Conservation (phyloP, 2,797 vertebrate species). For the Anisognathus igniventris region DNA sequence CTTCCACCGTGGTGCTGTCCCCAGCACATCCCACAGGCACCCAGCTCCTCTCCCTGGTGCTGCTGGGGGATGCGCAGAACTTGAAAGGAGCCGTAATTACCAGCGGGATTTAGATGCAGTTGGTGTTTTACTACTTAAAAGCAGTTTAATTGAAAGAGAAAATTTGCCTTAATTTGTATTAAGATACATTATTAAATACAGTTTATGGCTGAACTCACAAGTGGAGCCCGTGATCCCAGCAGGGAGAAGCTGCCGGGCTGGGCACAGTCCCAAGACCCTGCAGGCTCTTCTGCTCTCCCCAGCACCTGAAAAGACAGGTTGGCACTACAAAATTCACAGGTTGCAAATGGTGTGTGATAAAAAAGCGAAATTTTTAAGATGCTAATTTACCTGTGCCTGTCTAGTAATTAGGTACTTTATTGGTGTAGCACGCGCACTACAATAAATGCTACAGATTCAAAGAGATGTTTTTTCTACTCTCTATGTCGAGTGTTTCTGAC, state of each 20-base stretch:
- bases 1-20: rapidly evolving
- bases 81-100: conserved; percentile 54
- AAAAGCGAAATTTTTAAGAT: conserved; percentile 12
- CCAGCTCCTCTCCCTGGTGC: not conserved
- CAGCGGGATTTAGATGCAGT: conserved; percentile 30
- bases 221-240: rapidly evolving
- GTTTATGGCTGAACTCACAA: not conserved
- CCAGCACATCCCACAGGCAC: rapidly evolving
- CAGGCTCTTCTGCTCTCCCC: not conserved
- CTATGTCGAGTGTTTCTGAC: conserved; percentile 49
- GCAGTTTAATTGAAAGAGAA: conserved; percentile 51
- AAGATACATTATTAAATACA: not conserved
- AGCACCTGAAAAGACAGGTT: not conserved
- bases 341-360: not conserved
- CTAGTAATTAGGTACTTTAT: conserved; percentile 49
- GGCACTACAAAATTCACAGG: not conserved
- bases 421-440: conserved; percentile 15
- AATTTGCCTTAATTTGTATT: conserved; percentile 49
- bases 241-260: not conserved
- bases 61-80: not conserved
- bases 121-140: conserved; percentile 41
- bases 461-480: conserved; percentile 29
- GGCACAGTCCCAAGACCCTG: not conserved
- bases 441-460: conserved; percentile 48
- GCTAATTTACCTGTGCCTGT: conserved; percentile 37